Base-by-base conservation (phyloP, 2,797 vertebrate species). In the Muraenolepis orangiensis region DNA sequence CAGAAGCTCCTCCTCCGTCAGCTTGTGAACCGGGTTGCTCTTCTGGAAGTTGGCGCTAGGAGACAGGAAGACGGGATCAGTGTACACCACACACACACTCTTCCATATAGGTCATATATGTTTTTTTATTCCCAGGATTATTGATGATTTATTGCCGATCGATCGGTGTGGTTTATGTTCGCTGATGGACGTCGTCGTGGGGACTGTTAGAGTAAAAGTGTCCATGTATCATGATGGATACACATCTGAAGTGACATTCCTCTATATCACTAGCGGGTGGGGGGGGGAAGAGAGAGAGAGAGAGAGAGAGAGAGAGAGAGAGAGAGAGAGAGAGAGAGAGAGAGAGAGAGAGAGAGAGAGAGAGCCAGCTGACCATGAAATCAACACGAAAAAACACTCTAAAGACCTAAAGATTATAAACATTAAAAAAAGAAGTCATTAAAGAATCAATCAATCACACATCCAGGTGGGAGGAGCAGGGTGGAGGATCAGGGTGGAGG, bases 21-120 rank as follows among this genome's bases (percentile, higher is more conserved):
- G 91, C 69, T 94, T 98, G 91, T 99, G 96, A 67, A 96, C 91
- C 6, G 97, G 97, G 78, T 96, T 99, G 84, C 96, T 99, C 93
- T 95, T 99, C 81, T 96, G 95, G 86, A 97, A 96, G 90, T 98
- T 94, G 46, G 91, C 94, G 90, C 98, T 99, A 93, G 74, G 88
- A 93, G 74, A 91, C 7, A 85, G 78, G 28, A 67, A 0, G n/a
- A 23, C 14, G 28, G 0, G 14, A 46, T 84, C 20, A 87, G 57
- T 20, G 61, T 28, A 71, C 26, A 66, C 1, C 2, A n/a, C 0
- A 26, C 4, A 76, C 29, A 71, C 6, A 11, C 46, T 64, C 57
- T 64, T 26, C 57, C 57, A 26, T 26, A 64, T 12, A 64, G 8
- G 57, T 64, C 57, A 3, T 10, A 8, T n/a, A n/a, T n/a, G n/a